Conservation (phyloP, 2,113 vertebrate genomes). For the Ciconia boyciana region DNA sequence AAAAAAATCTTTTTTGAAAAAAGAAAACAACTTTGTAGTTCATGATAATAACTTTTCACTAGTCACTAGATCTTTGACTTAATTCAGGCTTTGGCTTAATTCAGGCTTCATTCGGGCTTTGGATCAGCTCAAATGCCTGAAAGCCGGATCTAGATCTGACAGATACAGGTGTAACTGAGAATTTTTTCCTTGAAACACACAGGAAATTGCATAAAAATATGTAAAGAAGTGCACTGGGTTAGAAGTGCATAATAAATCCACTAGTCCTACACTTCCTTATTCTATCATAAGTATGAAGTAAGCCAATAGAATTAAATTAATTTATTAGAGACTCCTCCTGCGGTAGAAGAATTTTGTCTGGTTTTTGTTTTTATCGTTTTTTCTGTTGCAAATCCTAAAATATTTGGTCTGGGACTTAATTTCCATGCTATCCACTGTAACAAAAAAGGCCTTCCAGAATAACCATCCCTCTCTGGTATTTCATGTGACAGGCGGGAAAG, state of each 20-base stretch:
- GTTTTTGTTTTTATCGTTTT: neutral
- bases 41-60: neutral
- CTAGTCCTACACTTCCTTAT: neutral
- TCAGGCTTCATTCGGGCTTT: neutral
- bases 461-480: constrained; percentile 39
- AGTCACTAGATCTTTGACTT: neutral
- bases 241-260: neutral
- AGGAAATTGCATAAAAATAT: neutral
- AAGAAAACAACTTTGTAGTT: neutral
- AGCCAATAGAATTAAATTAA: neutral
- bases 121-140: neutral
- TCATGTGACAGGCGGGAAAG: constrained; percentile 32
- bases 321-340: neutral
- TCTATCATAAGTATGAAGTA: neutral
- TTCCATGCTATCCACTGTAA: neutral
- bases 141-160: neutral
- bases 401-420: neutral
- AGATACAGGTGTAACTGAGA: neutral
- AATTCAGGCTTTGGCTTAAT: neutral
- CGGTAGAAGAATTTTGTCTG: neutral
- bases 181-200: neutral
- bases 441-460: neutral
- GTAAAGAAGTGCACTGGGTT: neutral
- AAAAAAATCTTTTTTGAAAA: neutral
- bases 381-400: neutral